These are phyloP conservation scores for Potorous gilbertii DNA, from an alignment of 2,797 vertebrate species.

Conservation along the genomic window DNA sequence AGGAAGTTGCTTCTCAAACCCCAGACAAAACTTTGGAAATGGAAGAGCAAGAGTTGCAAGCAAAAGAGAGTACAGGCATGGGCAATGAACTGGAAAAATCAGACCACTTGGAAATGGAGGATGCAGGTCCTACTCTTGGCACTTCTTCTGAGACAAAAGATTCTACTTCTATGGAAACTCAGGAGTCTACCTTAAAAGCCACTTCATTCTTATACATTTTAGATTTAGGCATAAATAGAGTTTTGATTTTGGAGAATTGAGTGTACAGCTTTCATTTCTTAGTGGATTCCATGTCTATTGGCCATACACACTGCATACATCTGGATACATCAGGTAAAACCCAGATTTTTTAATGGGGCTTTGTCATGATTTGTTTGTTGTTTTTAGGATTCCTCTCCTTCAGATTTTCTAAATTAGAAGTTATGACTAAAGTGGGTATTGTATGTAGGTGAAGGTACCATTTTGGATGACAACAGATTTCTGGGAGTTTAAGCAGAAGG, in stretches of 20 bases:
- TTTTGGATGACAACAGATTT: not conserved
- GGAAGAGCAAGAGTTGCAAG: conserved; percentile 74
- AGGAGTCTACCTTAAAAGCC: conserved; percentile 69
- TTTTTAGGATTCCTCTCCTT: conserved; percentile 20
- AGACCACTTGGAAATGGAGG: not conserved
- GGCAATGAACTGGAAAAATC: conserved; percentile 68
- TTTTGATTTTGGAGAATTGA: conserved; percentile 43
- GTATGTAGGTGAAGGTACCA: not conserved
- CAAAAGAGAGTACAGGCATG: conserved; percentile 57
- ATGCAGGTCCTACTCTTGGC: conserved; percentile 57
- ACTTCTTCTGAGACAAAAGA: conserved; percentile 69
- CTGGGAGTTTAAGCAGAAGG: not conserved
- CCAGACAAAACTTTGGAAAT: conserved; percentile 79
- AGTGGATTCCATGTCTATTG: conserved; percentile 29
- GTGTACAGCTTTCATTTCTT: conserved; percentile 12
- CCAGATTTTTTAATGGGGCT: not conserved
- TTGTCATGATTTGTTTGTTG: not conserved
- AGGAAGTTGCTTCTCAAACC: conserved; percentile 72
- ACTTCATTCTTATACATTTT: conserved; percentile 22
- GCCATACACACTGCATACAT: not conserved
- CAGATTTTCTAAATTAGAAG: conserved; percentile 29
- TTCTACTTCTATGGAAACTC: conserved; percentile 71
- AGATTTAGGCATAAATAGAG: conserved; percentile 2
- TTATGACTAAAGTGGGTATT: conserved; percentile 44
- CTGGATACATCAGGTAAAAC: conserved; percentile 35